phyloP scores from a whole-genome alignment of 2,113 vertebrate species.

The Mungos mungo region DNA sequence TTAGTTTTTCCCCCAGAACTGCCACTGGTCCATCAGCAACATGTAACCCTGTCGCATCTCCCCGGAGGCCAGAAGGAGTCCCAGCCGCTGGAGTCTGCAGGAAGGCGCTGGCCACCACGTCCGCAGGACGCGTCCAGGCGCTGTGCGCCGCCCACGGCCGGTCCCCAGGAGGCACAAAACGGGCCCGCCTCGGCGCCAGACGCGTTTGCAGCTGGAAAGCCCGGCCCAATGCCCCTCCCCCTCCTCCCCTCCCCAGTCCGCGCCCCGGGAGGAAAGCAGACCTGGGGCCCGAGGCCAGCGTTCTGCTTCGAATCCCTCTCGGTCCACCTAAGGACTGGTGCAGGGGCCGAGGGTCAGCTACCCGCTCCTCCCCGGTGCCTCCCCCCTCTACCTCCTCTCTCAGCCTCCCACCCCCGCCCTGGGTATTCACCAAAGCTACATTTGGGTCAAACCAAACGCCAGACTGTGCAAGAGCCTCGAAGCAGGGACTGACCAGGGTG shows the following conservation, averaged over 20 bases:
- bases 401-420: background rate
- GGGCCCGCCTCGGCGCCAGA: slow-evolving; percentile 75
- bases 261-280: background rate
- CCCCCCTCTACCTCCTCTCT: background rate
- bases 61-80: background rate
- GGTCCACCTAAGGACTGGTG: background rate
- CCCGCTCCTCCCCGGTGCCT: background rate
- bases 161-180: slow-evolving; percentile 72
- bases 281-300: background rate
- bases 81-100: slow-evolving; percentile 3
- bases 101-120: slow-evolving; percentile 62
- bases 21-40: background rate
- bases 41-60: background rate
- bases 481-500: background rate
- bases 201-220: slow-evolving; percentile 69
- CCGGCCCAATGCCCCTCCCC: slow-evolving; percentile 63
- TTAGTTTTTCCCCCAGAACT: background rate
- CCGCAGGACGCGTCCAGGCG: slow-evolving; percentile 46
- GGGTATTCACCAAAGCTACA: background rate
- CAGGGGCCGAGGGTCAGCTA: background rate
- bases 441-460: background rate
- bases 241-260: background rate
- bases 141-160: slow-evolving; percentile 64
- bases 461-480: background rate
- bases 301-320: background rate